Conservation (phyloP, 1,140 invertebrate species). For the Cylas formicarius region DNA sequence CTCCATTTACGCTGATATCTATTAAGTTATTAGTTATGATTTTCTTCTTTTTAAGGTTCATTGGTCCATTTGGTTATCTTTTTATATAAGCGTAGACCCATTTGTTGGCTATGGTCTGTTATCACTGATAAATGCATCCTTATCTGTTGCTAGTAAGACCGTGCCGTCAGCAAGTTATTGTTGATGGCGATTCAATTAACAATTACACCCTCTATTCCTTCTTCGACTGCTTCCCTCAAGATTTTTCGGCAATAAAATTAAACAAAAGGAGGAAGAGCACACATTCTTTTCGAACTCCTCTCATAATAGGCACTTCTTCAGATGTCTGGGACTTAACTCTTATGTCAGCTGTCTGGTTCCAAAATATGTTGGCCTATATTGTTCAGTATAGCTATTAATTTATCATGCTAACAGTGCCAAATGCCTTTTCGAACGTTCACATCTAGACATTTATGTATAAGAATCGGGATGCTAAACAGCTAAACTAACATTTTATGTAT, state of each 20-base stretch:
- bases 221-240: not conserved
- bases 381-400: not conserved
- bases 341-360: not conserved
- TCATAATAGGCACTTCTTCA: constrained; percentile 1
- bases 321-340: not conserved
- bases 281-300: constrained; percentile 1
- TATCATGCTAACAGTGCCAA: not conserved
- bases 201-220: not conserved
- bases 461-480: no score
- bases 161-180: no score
- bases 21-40: no score
- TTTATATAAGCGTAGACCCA: no score
- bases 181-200: no score
- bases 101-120: no score
- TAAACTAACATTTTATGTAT: not conserved
- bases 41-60: no score
- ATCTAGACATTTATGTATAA: not conserved
- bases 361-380: no score
- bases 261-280: constrained; percentile 1
- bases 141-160: no score
- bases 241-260: not conserved
- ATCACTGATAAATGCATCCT: no score
- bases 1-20: no score
- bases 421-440: not conserved
- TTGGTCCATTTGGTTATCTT: no score